Evolutionary conservation across 30 jellyfish, hydroid and myxozoan species (phyloP).

Genomic region (Rhopilema esculentum): DNA sequence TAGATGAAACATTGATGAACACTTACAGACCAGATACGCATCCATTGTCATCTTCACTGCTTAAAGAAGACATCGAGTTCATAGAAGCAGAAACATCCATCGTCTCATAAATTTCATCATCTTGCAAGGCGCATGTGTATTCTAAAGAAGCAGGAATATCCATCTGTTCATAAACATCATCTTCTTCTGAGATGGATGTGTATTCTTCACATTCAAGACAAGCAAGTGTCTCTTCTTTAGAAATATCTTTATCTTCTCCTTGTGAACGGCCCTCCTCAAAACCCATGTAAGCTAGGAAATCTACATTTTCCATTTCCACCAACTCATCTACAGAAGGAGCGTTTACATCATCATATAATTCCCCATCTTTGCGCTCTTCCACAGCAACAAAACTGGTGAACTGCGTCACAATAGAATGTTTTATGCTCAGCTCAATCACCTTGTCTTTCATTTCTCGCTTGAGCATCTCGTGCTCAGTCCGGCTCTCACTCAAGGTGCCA

Average conservation of each 20-base stretch:
- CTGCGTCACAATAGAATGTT: conserved; percentile 87
- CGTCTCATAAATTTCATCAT: too few species aligned
- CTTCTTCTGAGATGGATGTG: not conserved
- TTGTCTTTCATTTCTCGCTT: conserved; percentile 82
- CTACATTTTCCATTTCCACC: conserved; percentile 68
- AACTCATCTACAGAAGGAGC: conserved; percentile 73
- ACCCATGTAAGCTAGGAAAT: conserved; percentile 79
- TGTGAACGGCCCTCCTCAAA: conserved; percentile 51
- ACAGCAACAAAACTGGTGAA: conserved; percentile 94
- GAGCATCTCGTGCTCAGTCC: conserved; percentile 79
- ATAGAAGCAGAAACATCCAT: too few species aligned
- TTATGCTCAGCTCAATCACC: conserved; percentile 73
- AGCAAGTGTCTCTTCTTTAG: not conserved
- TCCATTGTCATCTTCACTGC: too few species aligned
- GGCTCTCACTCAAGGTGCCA: conserved; percentile 84
- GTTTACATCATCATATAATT: conserved; percentile 27
- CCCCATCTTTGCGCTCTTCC: conserved; percentile 83
- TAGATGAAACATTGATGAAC: too few species aligned
- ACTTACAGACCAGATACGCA: too few species aligned
- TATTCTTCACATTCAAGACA: not conserved
- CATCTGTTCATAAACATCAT: too few species aligned
- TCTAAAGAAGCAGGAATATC: too few species aligned
- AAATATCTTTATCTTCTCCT: not conserved
- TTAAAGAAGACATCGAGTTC: too few species aligned
- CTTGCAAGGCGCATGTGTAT: too few species aligned